Evolutionary conservation across 2,113 vertebrate genomes (phyloP), one percentile per base, ranked within the genome.

Genomic region (Sorex araneus): DNA sequence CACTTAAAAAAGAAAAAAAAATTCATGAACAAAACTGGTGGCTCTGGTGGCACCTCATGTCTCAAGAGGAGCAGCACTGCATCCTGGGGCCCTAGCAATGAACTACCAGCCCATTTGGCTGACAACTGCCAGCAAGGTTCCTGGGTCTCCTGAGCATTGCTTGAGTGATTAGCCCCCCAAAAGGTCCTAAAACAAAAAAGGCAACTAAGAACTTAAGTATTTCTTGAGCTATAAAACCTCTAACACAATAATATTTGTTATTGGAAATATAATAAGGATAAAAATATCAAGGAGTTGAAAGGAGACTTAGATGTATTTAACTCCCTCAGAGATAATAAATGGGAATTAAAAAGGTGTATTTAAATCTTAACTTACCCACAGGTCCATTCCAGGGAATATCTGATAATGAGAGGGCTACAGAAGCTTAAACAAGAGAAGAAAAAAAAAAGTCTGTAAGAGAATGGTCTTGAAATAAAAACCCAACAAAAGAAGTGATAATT

Each of bases 331-430:
- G 34, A 64, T 34, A 74, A 67, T 76, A 89, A 81, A 67, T 83
- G 6, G 34, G 40, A 77, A 36, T 25, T 36, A 87, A 71, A 27
- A 64, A 25, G 25, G 63, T 8, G 30, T 36, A n/a, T 2, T 6
- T 0, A 87, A 87, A 73, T n/a, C 3, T 4, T 67, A 84, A 89
- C 98, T 98, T 96, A 99, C 99, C 99, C 93, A 99, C 94, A 70
- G 99, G 99, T 90, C 99, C 99, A 89, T 99, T 98, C 99, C 99
- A 99, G 27, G 99, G 99, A 97, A 99, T 99, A 97, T 99, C 99
- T 83, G 99, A 99, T 80, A 99, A 97, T 0, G 99, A 98, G 79
- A 99, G 98, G 40, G 99, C 99, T 89, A 98, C 98, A 40, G 99
- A 99, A 28, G 99, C 99, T 99, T 95, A 77, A 96, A 96, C 8